Evolutionary conservation across 64 coral and sea anemone species (phyloP).

Genomic region (Pocillopora verrucosa): DNA sequence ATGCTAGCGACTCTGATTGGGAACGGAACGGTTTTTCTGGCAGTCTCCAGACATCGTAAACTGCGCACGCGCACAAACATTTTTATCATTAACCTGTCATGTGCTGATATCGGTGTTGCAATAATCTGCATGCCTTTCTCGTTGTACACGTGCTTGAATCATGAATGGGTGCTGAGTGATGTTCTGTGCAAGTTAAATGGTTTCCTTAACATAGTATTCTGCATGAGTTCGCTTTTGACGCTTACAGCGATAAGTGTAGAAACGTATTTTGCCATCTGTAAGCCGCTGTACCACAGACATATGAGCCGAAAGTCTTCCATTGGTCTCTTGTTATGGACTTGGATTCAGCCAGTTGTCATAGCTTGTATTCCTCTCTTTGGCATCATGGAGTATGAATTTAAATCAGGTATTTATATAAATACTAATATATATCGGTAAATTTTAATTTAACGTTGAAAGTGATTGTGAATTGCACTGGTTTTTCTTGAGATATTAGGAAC

Average conservation of each 20-base stretch:
- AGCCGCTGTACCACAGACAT: constrained; percentile 49
- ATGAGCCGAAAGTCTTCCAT: constrained; percentile 51
- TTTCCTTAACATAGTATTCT: constrained; percentile 80
- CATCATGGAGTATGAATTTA: constrained; percentile 56
- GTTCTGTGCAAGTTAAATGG: constrained; percentile 73
- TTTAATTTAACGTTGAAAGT: not conserved
- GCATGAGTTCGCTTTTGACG: constrained; percentile 62
- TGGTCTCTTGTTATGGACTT: constrained; percentile 58
- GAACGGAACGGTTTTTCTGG: constrained; percentile 61
- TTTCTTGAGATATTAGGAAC: no score
- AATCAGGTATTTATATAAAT: constrained; percentile 49
- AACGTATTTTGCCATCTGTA: constrained; percentile 72
- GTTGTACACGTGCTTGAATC: constrained; percentile 61
- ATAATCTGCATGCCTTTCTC: constrained; percentile 74
- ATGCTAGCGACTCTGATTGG: constrained; percentile 62
- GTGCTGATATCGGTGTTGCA: constrained; percentile 67
- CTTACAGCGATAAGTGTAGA: constrained; percentile 72
- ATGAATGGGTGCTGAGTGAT: constrained; percentile 64
- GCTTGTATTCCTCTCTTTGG: constrained; percentile 65
- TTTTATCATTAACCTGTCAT: constrained; percentile 75
- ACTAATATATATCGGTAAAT: not conserved
- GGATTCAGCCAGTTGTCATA: constrained; percentile 63
- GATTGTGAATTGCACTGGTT: no score
- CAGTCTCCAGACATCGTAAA: constrained; percentile 58
- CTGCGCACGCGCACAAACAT: constrained; percentile 77